Percentiles rank a stretch among this genome's conserved stretches.
phyloP scores from a whole-genome alignment of 2,888 invertebrate genomes.

The Acronicta aceris region DNA sequence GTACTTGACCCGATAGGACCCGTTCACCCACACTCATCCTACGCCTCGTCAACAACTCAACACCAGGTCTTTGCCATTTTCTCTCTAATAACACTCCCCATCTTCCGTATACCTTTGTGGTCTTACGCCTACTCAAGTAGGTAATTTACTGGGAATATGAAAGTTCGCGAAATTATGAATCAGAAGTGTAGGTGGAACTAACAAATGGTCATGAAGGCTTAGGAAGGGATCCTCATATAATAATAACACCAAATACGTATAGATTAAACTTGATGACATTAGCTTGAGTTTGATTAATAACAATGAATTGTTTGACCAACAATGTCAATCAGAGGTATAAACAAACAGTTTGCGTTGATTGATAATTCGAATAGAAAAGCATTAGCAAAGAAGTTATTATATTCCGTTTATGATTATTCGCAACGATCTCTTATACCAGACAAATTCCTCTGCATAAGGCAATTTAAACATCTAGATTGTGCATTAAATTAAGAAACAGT shows the following conservation, averaged over 20 bases:
- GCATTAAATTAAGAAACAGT: no score
- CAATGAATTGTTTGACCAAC: no score
- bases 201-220: constrained; percentile 31
- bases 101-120: constrained; percentile 43
- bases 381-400: neutral
- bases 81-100: constrained; percentile 26
- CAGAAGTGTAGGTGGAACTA: constrained; percentile 30
- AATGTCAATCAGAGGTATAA: no score
- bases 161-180: constrained; percentile 43
- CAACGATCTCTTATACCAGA: no score
- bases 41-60: constrained; percentile 50
- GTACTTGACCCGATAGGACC: constrained; percentile 52
- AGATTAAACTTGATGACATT: no score
- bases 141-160: constrained; percentile 46
- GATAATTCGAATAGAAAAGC: no score
- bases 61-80: constrained; percentile 44
- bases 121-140: constrained; percentile 33
- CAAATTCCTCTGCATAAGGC: constrained; percentile 5
- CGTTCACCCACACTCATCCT: constrained; percentile 57
- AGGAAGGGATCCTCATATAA: neutral
- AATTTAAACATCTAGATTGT: constrained; percentile 1
- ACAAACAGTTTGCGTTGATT: no score
- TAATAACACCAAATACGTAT: neutral
- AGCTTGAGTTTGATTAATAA: no score
- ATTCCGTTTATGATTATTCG: no score